These are phyloP conservation scores for Syrista parreyssii DNA, from an alignment of 2,888 invertebrate species.

Conservation along the genomic window DNA sequence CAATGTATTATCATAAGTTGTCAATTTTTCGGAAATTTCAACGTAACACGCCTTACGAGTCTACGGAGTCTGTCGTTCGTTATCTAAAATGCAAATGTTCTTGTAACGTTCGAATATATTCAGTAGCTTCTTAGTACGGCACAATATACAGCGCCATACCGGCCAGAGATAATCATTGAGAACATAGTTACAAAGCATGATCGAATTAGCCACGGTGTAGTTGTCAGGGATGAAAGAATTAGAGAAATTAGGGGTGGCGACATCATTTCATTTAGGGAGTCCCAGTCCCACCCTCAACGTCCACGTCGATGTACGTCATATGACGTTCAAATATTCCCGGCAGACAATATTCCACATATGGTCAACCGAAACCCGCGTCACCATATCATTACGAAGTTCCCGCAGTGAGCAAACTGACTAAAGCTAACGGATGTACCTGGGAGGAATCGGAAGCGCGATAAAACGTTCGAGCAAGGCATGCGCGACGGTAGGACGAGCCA, in stretches of 20 bases:
- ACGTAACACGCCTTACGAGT: background rate
- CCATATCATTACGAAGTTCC: background rate
- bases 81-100: background rate
- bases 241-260: conserved; percentile 52
- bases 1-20: background rate
- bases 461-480: background rate
- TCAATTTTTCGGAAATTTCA: background rate
- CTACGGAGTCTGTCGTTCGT: background rate
- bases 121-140: background rate
- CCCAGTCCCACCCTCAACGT: conserved; percentile 8
- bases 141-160: background rate
- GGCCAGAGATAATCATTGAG: background rate
- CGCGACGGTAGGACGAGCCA: background rate
- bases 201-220: conserved; percentile 47
- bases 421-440: background rate
- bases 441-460: background rate
- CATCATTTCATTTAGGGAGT: conserved; percentile 51
- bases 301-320: background rate
- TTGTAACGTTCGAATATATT: background rate
- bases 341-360: background rate
- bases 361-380: background rate
- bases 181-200: conserved; percentile 23
- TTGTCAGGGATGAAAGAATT: conserved; percentile 46
- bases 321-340: background rate
- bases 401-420: background rate